A percentile compares a stretch with the other conserved stretches of the same genome.
Conservation (phyloP, 2,113 vertebrate species). For the Stercorarius parasiticus region DNA sequence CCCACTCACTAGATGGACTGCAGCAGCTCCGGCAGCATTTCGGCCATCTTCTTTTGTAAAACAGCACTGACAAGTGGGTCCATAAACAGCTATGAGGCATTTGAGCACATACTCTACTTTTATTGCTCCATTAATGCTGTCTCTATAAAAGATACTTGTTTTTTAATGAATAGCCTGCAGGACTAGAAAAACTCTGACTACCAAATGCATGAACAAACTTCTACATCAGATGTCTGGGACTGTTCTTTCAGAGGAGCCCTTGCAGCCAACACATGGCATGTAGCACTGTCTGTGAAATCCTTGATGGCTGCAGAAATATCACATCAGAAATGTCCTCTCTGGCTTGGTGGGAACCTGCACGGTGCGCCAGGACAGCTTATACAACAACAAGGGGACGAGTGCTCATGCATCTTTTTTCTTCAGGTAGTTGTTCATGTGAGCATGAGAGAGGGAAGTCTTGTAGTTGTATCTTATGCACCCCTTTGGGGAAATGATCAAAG, state of each 20-base stretch:
- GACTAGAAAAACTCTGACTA: not conserved
- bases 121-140: not conserved
- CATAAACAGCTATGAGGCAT: not conserved
- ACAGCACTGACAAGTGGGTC: not conserved
- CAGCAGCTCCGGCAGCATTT: not conserved
- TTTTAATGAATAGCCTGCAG: not conserved
- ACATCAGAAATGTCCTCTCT: not conserved
- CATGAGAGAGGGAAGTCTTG: not conserved
- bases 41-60: not conserved
- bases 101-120: not conserved
- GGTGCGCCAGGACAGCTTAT: not conserved
- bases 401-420: not conserved
- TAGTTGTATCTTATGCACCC: not conserved
- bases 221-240: not conserved
- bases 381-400: not conserved
- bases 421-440: not conserved
- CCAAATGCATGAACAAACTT: not conserved
- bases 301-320: not conserved
- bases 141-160: not conserved
- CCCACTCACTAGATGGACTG: not conserved
- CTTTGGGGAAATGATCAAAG: not conserved
- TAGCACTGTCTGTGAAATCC: not conserved
- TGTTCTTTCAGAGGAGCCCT: not conserved
- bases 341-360: not conserved
- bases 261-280: accelerated